Conservation (phyloP, 2,797 vertebrate species). For the Danio jaintianensis region DNA sequence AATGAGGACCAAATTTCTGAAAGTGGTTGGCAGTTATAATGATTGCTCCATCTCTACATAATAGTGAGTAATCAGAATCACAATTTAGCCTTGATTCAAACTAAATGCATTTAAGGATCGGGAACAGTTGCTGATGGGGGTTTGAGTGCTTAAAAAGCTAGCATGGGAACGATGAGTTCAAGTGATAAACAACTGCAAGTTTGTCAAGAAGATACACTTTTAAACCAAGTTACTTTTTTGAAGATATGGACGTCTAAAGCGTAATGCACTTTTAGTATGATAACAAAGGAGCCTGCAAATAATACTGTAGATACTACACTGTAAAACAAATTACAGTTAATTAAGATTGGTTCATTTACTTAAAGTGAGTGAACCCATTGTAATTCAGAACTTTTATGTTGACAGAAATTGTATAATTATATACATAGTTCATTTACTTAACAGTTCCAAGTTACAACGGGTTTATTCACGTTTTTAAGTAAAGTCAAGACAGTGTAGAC, state of each 20-base stretch:
- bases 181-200: not conserved
- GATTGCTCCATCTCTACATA: constrained; percentile 1
- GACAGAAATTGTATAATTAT: no score
- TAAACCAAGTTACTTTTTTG: not conserved
- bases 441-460: no score
- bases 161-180: not conserved
- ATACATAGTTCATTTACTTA: no score
- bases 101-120: constrained; percentile 5
- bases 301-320: not conserved
- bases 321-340: no score
- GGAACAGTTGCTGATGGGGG: not conserved
- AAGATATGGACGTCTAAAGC: not conserved
- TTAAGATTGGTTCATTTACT: no score
- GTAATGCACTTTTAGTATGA: not conserved
- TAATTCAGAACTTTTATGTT: no score
- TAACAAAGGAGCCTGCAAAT: not conserved
- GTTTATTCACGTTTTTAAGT: no score
- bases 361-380: no score
- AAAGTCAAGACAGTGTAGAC: no score
- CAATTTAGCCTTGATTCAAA: constrained; percentile 15
- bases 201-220: not conserved
- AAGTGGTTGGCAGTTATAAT: not conserved
- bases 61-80: constrained; percentile 17
- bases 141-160: not conserved
- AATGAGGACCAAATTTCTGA: not conserved